Base-by-base conservation (phyloP, 1,140 invertebrate species). In the Trypoxylus dichotomus region DNA sequence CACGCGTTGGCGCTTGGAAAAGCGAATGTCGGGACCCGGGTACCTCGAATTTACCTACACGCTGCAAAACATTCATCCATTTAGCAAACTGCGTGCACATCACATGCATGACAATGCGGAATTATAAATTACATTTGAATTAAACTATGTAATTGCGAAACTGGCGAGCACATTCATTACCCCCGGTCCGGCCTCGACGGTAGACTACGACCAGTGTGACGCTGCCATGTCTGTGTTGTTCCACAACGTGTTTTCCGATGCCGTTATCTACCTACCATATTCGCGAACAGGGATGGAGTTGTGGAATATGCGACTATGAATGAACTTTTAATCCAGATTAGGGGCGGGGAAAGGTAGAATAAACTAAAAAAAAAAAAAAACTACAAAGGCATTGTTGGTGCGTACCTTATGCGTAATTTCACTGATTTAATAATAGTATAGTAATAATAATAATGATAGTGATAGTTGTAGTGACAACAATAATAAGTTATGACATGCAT, bases 91-190 rank as follows among this genome's bases (percentile, higher is more conserved):
- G 82, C 58, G 58, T 80, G 84, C 83, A 85, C 85, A 85, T 85
- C 84, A 85, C 84, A 81, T 85, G 85, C 84, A 86, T 85, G 85
- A 86, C 78, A 76, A 76, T 79, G 75, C 78, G 75, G 78, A 79
- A 79, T 86, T 86, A 86, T 86, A 86, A 86, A 86, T 86, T 86
- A 86, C 85, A 84, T 85, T 86, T 83, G 84, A 86, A 86, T 86
- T 86, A 86, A 86, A 86, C 85, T 86, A 86, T 85, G 84, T 86
- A 85, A 86, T 86, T 86, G 85, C 84, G 83, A 86, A 84, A 84
- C 84, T 32, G 68, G 73, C 74, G 74, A 37, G 68, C 77, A 74
- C 78, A 76, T 76, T 76, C 75, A 68, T 76, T 76, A 74, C 76
- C 71, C 75, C 42, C 24, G 11, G 13, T 32, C 71, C 71, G 15